phyloP scores from a whole-genome alignment of 2,797 vertebrate species.

The Varecia variegata region DNA sequence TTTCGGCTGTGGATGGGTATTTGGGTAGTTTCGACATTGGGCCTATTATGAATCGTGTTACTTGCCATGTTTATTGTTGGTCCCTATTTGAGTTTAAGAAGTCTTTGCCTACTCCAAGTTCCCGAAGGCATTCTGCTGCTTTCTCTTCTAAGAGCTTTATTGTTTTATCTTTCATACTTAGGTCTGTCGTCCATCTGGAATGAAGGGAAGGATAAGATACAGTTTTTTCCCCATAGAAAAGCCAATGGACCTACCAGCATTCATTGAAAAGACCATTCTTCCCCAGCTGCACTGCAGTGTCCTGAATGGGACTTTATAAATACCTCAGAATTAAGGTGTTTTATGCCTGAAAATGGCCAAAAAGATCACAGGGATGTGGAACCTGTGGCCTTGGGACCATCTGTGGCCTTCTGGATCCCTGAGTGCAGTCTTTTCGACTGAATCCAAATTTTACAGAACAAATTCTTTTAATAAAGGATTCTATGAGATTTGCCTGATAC shows the following conservation, averaged over 20 bases:
- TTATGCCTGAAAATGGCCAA: background rate
- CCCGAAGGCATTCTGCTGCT: too few relatives aligned
- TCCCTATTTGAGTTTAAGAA: background rate
- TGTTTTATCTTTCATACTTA: background rate
- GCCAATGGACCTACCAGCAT: background rate
- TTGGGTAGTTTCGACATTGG: background rate
- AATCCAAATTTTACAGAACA: background rate
- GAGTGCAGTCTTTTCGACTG: background rate
- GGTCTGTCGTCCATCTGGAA: background rate
- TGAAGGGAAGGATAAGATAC: background rate
- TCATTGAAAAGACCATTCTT: background rate
- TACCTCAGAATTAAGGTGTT: background rate
- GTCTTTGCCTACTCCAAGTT: background rate
- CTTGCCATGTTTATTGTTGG: background rate
- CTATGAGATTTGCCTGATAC: background rate
- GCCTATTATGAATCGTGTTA: fast-evolving
- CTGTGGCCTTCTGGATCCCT: background rate
- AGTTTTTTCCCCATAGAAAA: background rate
- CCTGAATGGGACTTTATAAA: background rate
- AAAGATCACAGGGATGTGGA: background rate
- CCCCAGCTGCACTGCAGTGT: background rate
- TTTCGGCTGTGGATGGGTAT: background rate
- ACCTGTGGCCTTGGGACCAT: too few relatives aligned
- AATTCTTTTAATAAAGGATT: background rate
- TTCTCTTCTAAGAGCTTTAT: background rate